Evolutionary conservation across 2,888 invertebrate genomes (phyloP).

Genomic region (Diplazon laetatorius): DNA sequence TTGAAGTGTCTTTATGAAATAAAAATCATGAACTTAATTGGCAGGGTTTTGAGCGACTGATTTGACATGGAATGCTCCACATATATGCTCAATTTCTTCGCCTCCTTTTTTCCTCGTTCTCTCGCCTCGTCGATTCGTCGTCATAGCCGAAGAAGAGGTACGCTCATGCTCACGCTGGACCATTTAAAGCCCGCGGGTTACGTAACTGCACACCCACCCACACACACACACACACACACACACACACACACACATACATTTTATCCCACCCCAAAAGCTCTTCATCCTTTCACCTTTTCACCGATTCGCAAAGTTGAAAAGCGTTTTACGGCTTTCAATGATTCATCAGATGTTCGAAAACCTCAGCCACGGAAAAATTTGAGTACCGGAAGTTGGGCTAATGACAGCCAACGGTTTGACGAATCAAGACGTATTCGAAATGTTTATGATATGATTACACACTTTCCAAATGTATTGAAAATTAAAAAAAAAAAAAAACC

Average conservation of each 20-base stretch:
- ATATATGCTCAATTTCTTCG: conserved; percentile 3
- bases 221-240: too few relatives aligned
- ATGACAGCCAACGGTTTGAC: not conserved
- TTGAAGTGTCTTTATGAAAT: too few relatives aligned
- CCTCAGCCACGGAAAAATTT: not conserved
- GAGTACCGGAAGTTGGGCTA: not conserved
- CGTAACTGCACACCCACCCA: conserved; percentile 10
- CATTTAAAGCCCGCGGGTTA: conserved; percentile 27
- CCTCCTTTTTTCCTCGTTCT: conserved; percentile 7
- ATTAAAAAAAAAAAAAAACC: too few relatives aligned
- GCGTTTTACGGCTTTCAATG: conserved; percentile 41
- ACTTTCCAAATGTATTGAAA: too few relatives aligned
- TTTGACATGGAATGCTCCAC: too few relatives aligned
- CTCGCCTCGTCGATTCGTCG: conserved; percentile 34
- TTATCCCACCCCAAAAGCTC: not conserved
- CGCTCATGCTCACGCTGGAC: conserved; percentile 4
- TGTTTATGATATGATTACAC: too few relatives aligned
- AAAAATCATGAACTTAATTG: too few relatives aligned
- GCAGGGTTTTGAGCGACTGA: too few relatives aligned
- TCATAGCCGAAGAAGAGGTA: conserved; percentile 16
- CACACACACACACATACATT: too few relatives aligned
- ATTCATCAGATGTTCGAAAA: conserved; percentile 38
- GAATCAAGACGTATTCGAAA: too few relatives aligned
- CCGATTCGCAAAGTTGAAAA: conserved; percentile 32
- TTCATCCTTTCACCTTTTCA: not conserved